These are phyloP conservation scores for Callimorpha dominula DNA, from an alignment of 2,888 invertebrate genomes.

Conservation along the genomic window DNA sequence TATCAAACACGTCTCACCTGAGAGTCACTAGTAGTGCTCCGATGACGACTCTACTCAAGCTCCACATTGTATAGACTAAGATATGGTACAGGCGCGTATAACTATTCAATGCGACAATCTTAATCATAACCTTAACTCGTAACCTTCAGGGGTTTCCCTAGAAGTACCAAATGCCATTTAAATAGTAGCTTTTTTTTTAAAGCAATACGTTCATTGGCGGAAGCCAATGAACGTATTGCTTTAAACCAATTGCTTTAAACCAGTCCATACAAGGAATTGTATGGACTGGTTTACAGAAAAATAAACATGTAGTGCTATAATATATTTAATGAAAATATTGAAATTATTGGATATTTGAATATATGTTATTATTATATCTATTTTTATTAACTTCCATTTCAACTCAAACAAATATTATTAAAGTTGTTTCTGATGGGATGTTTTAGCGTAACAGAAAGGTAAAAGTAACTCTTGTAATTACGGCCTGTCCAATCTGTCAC, in stretches of 20 bases:
- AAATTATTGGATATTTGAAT: no score
- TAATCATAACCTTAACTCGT: conserved; percentile 60
- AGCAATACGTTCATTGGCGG: conserved; percentile 7
- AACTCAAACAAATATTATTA: no score
- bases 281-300: neutral
- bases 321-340: no score
- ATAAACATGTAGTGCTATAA: neutral
- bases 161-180: conserved; percentile 45
- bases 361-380: neutral
- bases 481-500: no score
- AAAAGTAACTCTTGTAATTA: no score
- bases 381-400: no score
- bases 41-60: conserved; percentile 80
- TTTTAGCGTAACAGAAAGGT: no score
- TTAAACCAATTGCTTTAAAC: no score
- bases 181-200: conserved; percentile 32
- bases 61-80: conserved; percentile 81
- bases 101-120: conserved; percentile 62
- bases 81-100: conserved; percentile 59
- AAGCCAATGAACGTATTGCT: conserved; percentile 15
- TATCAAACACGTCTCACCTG: conserved; percentile 63
- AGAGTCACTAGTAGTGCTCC: conserved; percentile 70
- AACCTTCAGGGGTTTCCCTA: conserved; percentile 69
- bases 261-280: no score
- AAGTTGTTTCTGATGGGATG: no score